A percentile compares a stretch with the other conserved stretches of the same genome.
phyloP scores from a whole-genome alignment of 2,113 vertebrate species.

The Eurystomus gularis region DNA sequence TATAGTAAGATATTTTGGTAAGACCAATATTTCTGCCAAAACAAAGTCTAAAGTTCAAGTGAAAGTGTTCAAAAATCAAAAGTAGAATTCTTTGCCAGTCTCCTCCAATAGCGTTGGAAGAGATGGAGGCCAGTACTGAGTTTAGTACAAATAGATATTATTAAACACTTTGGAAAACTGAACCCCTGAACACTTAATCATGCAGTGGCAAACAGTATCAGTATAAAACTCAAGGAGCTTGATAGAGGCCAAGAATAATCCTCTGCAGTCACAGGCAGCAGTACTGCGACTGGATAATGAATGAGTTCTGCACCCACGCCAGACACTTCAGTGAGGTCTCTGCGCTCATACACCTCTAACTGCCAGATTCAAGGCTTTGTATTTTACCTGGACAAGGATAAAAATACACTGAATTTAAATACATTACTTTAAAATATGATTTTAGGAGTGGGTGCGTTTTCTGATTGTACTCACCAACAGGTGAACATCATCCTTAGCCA shows the following conservation, averaged over 20 bases:
- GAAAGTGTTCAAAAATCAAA: neutral
- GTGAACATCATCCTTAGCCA: constrained; percentile 79
- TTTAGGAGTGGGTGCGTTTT: fast-evolving
- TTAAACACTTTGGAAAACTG: neutral
- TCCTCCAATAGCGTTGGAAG: no score
- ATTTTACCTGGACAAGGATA: neutral
- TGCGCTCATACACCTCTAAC: fast-evolving
- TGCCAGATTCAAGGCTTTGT: neutral
- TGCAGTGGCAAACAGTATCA: neutral
- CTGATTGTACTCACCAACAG: constrained; percentile 81
- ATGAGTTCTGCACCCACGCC: fast-evolving
- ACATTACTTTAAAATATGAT: neutral
- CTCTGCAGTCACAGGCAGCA: neutral
- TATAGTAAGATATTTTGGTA: neutral
- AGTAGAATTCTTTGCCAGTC: neutral
- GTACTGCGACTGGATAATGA: neutral
- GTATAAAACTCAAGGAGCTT: neutral
- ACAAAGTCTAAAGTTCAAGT: neutral
- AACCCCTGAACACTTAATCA: neutral
- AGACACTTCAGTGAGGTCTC: neutral
- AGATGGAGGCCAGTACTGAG: no score
- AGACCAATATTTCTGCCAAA: neutral
- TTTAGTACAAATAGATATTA: neutral
- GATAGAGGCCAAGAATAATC: neutral
- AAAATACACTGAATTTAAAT: neutral